Evolutionary conservation across 2,113 vertebrate species (phyloP), one percentile per base, ranked within the genome.

Genomic region (Ammodytes marinus): DNA sequence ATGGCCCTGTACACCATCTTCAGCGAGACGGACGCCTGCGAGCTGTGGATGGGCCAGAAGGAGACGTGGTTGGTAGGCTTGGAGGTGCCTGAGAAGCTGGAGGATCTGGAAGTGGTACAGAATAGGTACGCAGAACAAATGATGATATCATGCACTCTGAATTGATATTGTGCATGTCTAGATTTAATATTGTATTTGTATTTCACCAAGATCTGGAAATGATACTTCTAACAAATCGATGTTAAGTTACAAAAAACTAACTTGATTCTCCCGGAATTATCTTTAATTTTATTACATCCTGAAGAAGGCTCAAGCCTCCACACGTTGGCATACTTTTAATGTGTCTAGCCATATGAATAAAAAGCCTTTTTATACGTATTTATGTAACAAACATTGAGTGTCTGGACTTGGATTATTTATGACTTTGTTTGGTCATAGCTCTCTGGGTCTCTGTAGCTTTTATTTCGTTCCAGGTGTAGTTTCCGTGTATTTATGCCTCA

Each of bases 11-110:
- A 99, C 91, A 99, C 96, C 0, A 96, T 99, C 74, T 97, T 99
- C n/a, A 97, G 97, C 43, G 97, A 99, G 91, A 97, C 96, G 0
- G 98, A 99, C 0, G 97, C 97, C 40, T 99, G 98, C 46, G 96
- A 98, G 87, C 94, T 99, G 12, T 99, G 98, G 97, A 99, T 99
- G 97, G 95, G 94, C 0, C 95, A 97, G 90, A 99, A 99, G 87
- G 97, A 97, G 94, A 98, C 97, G 54, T 99, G 98, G 98, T 84
- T 99, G 92, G 90, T 94, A 39, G 95, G 95, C 9, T 91, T 96
- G 81, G 96, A 98, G 45, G 96, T 97, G 73, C 98, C 98, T 0
- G 95, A 97, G 66, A 97, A 95, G 0, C 92, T 99, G 92, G 98
- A 99, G 87, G 98, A 99, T 84, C 93, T 99, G 93, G 97, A 99